Conservation (phyloP, 1,140 invertebrate genomes). For the Steinernema khuongi region DNA sequence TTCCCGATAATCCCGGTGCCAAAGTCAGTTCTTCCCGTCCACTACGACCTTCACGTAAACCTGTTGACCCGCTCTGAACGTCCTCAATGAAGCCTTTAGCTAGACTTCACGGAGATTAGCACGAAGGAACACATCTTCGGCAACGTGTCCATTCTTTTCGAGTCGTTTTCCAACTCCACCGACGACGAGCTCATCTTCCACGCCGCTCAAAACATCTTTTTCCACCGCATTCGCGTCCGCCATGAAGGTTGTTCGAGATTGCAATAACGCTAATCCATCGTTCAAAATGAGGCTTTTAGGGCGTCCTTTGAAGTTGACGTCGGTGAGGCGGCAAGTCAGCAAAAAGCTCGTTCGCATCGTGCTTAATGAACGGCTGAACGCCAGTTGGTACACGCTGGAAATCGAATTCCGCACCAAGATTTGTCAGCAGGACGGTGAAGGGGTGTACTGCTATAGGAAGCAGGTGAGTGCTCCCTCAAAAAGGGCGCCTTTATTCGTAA, state of each 20-base stretch:
- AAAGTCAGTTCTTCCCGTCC: conserved; percentile 38
- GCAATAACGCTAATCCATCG: conserved; percentile 16
- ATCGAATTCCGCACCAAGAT: conserved; percentile 54
- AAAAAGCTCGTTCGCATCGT: conserved; percentile 41
- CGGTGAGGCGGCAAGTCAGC: conserved; percentile 46
- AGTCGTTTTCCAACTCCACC: conserved; percentile 53
- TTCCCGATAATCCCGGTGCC: conserved; percentile 26
- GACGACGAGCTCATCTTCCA: conserved; percentile 53
- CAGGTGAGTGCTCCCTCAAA: too few relatives aligned
- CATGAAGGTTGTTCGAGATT: conserved; percentile 24
- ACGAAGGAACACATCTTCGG: conserved; percentile 41
- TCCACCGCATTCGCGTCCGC: conserved; percentile 42
- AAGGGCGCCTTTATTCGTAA: too few relatives aligned
- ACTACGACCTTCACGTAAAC: conserved; percentile 52
- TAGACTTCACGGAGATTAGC: conserved; percentile 53
- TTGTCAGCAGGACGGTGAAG: conserved; percentile 47
- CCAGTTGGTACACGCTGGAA: conserved; percentile 47
- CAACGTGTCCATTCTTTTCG: conserved; percentile 51
- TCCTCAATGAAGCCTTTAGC: conserved; percentile 34
- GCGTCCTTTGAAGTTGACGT: conserved; percentile 32
- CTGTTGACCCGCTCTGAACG: background rate
- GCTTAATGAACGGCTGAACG: conserved; percentile 39
- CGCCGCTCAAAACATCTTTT: conserved; percentile 53
- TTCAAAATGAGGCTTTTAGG: conserved; percentile 32
- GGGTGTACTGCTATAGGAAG: conserved; percentile 43